phyloP scores from a whole-genome alignment of 2,113 vertebrate genomes.

The Gavia stellata region DNA sequence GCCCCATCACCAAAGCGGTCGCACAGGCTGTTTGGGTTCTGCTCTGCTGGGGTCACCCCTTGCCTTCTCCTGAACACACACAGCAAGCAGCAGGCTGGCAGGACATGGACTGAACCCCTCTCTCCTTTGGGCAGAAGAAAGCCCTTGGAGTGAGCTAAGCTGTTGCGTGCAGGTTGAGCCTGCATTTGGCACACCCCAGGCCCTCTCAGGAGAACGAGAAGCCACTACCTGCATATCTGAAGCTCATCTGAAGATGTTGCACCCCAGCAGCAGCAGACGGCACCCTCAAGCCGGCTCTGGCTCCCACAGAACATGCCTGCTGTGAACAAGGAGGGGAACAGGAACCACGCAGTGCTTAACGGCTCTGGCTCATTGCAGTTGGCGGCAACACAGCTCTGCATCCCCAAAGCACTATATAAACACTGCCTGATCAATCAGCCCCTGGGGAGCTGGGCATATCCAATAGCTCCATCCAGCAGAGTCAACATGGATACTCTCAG shows the following conservation, averaged over 20 bases:
- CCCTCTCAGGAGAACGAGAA: not conserved
- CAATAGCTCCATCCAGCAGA: not conserved
- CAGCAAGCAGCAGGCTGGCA: not conserved
- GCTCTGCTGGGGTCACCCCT: not conserved
- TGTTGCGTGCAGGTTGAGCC: not conserved
- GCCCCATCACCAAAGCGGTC: not conserved
- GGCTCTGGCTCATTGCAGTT: not conserved
- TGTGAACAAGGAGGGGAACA: not conserved
- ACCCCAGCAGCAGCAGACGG: not conserved
- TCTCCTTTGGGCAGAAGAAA: not conserved
- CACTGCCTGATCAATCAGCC: not conserved
- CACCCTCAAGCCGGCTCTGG: not conserved
- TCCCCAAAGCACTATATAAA: not conserved
- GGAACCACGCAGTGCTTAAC: not conserved
- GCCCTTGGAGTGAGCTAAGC: not conserved
- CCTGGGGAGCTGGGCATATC: not conserved
- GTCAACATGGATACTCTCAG: rapidly evolving
- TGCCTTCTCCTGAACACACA: rapidly evolving
- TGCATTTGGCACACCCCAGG: not conserved
- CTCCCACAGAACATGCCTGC: not conserved
- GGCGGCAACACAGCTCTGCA: not conserved
- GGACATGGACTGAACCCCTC: not conserved
- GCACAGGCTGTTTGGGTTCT: not conserved
- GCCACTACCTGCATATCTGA: not conserved
- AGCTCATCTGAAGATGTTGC: not conserved